Evolutionary conservation across 2,113 vertebrate genomes (phyloP).

Genomic region (Naja naja): DNA sequence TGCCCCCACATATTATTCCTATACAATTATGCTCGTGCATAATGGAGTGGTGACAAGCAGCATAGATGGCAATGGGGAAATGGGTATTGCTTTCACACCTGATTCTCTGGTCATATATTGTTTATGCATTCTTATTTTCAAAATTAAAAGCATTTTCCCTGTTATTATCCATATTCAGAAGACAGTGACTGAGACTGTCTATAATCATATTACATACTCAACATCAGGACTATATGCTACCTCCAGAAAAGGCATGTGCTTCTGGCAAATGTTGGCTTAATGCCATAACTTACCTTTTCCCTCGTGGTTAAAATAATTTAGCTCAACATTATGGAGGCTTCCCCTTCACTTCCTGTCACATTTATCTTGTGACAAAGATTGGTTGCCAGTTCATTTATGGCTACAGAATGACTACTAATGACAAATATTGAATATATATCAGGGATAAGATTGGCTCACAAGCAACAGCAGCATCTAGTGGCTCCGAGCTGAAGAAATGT

Average conservation of each 20-base stretch:
- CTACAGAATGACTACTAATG: neutral
- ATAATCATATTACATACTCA: conserved; percentile 22
- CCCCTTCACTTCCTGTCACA: neutral
- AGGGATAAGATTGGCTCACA: neutral
- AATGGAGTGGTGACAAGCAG: neutral
- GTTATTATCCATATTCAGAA: neutral
- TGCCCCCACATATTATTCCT: neutral
- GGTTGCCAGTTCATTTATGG: neutral
- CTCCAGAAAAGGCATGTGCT: neutral
- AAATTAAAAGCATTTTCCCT: neutral
- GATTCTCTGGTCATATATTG: too few species aligned
- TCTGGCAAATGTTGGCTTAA: neutral
- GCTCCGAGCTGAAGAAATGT: neutral
- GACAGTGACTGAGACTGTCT: neutral
- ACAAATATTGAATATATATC: neutral
- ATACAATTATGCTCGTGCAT: neutral
- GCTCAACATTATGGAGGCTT: neutral
- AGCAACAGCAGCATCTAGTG: conserved; percentile 25
- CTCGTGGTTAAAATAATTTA: conserved; percentile 38
- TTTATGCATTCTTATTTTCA: neutral
- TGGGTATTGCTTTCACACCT: neutral
- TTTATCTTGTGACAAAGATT: conserved; percentile 5
- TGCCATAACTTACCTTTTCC: conserved; percentile 17
- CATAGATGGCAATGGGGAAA: neutral
- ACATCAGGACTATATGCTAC: conserved; percentile 11